Conservation (phyloP, 2,888 invertebrate species). For the Drosophila melanosoma region DNA sequence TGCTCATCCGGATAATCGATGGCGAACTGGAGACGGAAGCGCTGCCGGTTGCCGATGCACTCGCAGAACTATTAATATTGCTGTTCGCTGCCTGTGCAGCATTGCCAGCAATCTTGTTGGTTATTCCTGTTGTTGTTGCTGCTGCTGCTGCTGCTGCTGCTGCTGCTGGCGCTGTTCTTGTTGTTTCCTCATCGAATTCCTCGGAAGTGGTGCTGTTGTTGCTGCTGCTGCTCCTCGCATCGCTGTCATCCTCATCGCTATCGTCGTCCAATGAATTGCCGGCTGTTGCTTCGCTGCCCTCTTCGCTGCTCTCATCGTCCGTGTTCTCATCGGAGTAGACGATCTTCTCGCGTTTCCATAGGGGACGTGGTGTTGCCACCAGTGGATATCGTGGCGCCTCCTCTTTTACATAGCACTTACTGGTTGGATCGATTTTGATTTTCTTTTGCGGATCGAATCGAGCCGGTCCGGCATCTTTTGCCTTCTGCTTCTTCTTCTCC, state of each 20-base stretch:
- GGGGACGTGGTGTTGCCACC: constrained; percentile 88
- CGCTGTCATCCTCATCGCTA: constrained; percentile 80
- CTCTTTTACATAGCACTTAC: constrained; percentile 86
- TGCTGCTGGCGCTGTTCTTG: constrained; percentile 23
- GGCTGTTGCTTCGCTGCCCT: constrained; percentile 73
- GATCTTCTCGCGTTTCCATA: constrained; percentile 86
- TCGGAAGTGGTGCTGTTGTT: constrained; percentile 55
- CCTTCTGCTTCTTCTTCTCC: constrained; percentile 81
- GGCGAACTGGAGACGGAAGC: constrained; percentile 63
- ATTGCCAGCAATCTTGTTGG: not conserved
- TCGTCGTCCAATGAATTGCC: constrained; percentile 80
- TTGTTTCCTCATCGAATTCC: constrained; percentile 77
- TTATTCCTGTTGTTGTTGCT: not conserved
- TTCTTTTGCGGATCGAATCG: constrained; percentile 85
- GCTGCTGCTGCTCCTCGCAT: constrained; percentile 79
- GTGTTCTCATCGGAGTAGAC: constrained; percentile 85
- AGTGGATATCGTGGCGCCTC: constrained; percentile 87
- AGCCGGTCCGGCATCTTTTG: constrained; percentile 69
- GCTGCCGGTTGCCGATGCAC: constrained; percentile 21
- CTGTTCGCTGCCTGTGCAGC: constrained; percentile 13
- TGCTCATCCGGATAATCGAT: constrained; percentile 87
- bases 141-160: constrained; percentile 74
- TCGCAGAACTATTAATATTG: constrained; percentile 11
- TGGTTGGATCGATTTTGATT: constrained; percentile 84
- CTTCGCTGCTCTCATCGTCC: constrained; percentile 84